Conservation (phyloP, 2,113 vertebrate genomes). For the Herpailurus yagouaroundi region DNA sequence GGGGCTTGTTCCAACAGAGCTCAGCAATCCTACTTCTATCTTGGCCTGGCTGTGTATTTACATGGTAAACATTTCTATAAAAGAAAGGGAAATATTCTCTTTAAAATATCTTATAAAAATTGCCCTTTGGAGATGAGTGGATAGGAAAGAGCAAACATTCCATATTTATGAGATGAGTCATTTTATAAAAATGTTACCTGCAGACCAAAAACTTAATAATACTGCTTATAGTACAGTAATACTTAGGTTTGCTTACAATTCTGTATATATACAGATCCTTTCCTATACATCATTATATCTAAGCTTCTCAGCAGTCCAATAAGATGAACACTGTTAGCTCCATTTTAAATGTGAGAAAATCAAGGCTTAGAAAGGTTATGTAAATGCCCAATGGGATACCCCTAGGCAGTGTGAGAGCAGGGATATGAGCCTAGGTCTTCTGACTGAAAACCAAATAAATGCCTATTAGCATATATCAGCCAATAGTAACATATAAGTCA, state of each 20-base stretch:
- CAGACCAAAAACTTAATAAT: conserved; percentile 63
- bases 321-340: not conserved
- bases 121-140: conserved; percentile 63
- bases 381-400: not conserved
- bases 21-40: conserved; percentile 28
- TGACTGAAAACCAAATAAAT: conserved; percentile 53
- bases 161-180: conserved; percentile 58
- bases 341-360: conserved; percentile 48
- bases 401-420: not conserved
- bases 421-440: not conserved
- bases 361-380: not conserved
- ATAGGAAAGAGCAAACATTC: conserved; percentile 68
- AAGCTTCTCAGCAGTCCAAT: not conserved
- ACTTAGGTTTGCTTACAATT: conserved; percentile 13
- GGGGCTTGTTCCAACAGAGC: conserved; percentile 61
- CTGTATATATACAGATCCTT: not conserved
- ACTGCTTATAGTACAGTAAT: not conserved
- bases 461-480: not conserved
- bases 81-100: conserved; percentile 77
- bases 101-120: conserved; percentile 75
- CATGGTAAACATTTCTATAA: conserved; percentile 72
- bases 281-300: not conserved
- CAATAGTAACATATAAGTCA: not conserved
- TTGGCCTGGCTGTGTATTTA: conserved; percentile 70
- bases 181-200: conserved; percentile 75